phyloP scores from a whole-genome alignment of 2,797 vertebrate genomes.

The Phyllotis vaccarum region DNA sequence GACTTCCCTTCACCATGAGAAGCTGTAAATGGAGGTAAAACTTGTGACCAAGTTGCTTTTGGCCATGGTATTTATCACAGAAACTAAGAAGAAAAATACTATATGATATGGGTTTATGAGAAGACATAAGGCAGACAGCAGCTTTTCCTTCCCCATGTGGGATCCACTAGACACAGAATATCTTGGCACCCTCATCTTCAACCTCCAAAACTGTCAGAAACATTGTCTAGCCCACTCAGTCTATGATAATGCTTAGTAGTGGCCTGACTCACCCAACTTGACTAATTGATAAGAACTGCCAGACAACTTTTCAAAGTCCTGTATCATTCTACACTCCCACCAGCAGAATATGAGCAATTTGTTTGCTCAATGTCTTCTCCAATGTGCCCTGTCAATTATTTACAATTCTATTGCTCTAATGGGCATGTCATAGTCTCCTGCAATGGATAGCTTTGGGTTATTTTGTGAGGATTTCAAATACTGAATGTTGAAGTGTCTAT shows the following conservation, averaged over 20 bases:
- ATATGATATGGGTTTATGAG: neutral
- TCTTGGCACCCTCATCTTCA: neutral
- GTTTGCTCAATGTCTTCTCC: neutral
- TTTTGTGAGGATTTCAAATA: neutral
- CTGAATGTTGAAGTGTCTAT: rapidly evolving
- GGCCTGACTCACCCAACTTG: neutral
- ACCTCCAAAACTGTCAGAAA: neutral
- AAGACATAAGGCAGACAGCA: rapidly evolving
- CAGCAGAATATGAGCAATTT: rapidly evolving
- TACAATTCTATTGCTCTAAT: neutral
- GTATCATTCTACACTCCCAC: neutral
- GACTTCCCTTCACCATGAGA: neutral
- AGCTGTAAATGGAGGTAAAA: neutral
- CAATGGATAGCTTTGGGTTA: neutral
- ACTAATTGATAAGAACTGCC: neutral
- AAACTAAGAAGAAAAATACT: neutral
- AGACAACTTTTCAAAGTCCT: neutral
- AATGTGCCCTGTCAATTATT: neutral
- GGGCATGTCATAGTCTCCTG: rapidly evolving
- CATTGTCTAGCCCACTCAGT: neutral
- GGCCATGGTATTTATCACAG: neutral
- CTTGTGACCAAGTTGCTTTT: neutral
- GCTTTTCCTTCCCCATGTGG: rapidly evolving
- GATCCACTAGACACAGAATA: neutral
- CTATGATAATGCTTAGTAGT: rapidly evolving